A percentile compares a stretch with the other conserved stretches of the same genome.
These are phyloP conservation scores for Megalonaias nervosa DNA, from an alignment of 1,140 invertebrate genomes.

Conservation along the genomic window DNA sequence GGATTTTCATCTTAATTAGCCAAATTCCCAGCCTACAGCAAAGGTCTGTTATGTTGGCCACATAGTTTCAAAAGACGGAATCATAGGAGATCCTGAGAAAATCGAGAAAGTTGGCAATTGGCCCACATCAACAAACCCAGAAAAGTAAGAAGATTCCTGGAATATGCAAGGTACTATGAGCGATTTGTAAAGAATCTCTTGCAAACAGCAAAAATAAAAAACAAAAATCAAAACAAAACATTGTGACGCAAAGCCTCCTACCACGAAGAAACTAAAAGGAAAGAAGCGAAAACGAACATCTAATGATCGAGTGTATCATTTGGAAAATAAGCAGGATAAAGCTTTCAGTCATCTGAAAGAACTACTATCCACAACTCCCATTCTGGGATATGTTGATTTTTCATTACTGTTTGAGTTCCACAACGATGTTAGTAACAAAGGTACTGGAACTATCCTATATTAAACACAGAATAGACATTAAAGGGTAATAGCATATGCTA, in stretches of 20 bases:
- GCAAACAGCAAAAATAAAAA: not conserved
- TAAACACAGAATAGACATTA: conserved; percentile 3
- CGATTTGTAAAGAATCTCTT: not conserved
- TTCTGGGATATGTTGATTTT: conserved; percentile 9
- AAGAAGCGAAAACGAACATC: not conserved
- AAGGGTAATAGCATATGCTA: conserved; percentile 1
- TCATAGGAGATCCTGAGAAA: conserved; percentile 69
- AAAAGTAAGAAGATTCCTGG: conserved; percentile 69
- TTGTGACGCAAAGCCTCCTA: not conserved
- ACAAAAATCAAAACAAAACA: no score
- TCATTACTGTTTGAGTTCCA: not conserved
- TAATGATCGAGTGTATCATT: not conserved
- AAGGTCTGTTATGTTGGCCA: conserved; percentile 62
- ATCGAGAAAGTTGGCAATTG: conserved; percentile 59
- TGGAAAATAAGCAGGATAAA: not conserved
- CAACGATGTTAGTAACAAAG: conserved; percentile 1
- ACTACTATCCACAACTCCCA: not conserved
- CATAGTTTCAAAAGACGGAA: conserved; percentile 30
- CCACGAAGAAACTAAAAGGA: not conserved
- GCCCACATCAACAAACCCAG: conserved; percentile 48
- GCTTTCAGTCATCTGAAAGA: not conserved
- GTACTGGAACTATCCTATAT: conserved; percentile 1
- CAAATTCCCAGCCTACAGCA: conserved; percentile 63
- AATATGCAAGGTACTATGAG: not conserved
- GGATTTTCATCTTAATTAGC: not conserved